Percentiles rank a stretch among this genome's conserved stretches.
Evolutionary conservation across 1,140 invertebrate genomes (phyloP).

Genomic region (Tetragonula clypearis): DNA sequence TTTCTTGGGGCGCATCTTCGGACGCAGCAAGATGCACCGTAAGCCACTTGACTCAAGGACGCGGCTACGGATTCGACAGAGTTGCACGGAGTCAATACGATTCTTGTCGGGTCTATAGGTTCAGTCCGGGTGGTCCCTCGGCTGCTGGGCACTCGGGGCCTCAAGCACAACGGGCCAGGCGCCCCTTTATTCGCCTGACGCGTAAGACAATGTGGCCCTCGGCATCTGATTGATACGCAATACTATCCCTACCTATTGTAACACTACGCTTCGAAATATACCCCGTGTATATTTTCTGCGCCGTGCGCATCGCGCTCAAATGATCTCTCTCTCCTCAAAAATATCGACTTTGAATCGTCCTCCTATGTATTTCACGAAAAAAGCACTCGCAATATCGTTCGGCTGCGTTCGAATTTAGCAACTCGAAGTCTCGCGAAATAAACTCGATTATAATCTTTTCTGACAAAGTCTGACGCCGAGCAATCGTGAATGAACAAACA

Average conservation of each 20-base stretch:
- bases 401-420: not conserved
- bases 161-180: conserved; percentile 54
- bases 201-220: conserved; percentile 75
- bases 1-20: not conserved
- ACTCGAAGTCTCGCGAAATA: no score
- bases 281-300: conserved; percentile 54
- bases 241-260: conserved; percentile 73
- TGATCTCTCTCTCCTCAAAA: no score
- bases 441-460: no score
- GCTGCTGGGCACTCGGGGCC: conserved; percentile 56
- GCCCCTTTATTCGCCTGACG: conserved; percentile 73
- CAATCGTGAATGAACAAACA: no score
- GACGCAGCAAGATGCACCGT: conserved; percentile 57
- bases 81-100: conserved; percentile 74
- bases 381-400: not conserved
- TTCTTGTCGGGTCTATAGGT: conserved; percentile 71
- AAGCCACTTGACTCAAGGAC: conserved; percentile 65
- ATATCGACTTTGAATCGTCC: not conserved
- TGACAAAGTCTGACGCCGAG: no score
- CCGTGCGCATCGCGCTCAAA: not conserved
- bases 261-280: conserved; percentile 61
- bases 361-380: not conserved
- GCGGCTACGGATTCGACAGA: conserved; percentile 64
- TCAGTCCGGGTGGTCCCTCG: conserved; percentile 76
- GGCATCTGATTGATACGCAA: conserved; percentile 78